Conservation (phyloP, 2,113 vertebrate genomes). For the Gnathonemus longibarbis region DNA sequence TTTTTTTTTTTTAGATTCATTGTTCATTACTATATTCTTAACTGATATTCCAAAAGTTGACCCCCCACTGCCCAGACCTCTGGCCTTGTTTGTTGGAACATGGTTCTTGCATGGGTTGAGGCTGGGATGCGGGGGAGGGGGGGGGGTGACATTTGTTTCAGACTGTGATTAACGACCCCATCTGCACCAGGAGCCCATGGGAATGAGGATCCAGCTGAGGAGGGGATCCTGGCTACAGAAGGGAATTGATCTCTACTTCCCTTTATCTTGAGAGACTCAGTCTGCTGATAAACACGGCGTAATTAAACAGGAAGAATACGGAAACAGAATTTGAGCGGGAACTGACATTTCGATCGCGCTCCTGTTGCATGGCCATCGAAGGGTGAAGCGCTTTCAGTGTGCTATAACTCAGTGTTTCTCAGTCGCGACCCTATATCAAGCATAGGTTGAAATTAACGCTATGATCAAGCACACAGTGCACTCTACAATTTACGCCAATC, state of each 20-base stretch:
- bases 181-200: neutral
- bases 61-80: neutral
- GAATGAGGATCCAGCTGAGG: neutral
- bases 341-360: neutral
- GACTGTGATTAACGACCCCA: neutral
- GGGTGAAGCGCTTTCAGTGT: neutral
- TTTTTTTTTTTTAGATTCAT: neutral
- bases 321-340: neutral
- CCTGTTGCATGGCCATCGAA: neutral
- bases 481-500: no score
- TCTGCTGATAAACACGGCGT: neutral
- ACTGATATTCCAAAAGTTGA: neutral
- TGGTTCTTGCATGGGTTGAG: neutral
- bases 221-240: neutral
- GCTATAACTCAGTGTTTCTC: neutral
- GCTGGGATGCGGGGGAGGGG: neutral
- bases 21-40: neutral
- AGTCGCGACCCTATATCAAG: no score
- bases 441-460: no score
- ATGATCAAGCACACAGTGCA: no score
- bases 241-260: neutral
- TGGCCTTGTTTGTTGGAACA: neutral
- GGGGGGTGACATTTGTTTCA: neutral
- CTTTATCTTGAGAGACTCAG: neutral
- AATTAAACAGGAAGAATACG: neutral